Evolutionary conservation across 2,113 vertebrate species (phyloP).

Genomic region (Petaurus breviceps): DNA sequence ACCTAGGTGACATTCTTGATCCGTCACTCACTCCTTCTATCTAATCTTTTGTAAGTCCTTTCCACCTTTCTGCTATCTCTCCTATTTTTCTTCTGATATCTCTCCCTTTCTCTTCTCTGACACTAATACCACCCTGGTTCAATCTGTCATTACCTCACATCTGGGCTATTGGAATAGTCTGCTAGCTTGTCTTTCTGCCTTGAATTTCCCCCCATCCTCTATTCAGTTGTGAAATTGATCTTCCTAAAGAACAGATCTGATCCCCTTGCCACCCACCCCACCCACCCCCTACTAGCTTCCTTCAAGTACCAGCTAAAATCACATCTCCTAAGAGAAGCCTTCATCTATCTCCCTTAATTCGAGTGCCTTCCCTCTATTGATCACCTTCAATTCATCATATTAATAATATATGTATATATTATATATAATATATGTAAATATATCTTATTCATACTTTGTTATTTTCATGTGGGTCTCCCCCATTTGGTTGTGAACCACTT

Average conservation of each 20-base stretch:
- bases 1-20: background rate
- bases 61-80: background rate
- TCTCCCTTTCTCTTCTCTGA: background rate
- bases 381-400: background rate
- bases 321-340: background rate
- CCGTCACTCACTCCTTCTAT: background rate
- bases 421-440: background rate
- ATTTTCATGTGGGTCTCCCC: background rate
- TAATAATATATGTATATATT: background rate
- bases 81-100: background rate
- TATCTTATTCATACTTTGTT: background rate
- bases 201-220: background rate
- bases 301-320: background rate
- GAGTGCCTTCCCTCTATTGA: background rate
- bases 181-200: background rate
- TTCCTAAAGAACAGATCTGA: background rate
- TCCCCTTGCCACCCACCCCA: background rate
- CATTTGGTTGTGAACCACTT: background rate
- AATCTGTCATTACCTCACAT: background rate
- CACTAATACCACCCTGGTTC: background rate
- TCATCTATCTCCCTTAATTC: background rate
- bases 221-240: background rate
- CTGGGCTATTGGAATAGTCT: background rate
- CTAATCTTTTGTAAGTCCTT: background rate
- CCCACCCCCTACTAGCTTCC: background rate